phyloP scores from a whole-genome alignment of 2,797 vertebrate species.

The Cirrhinus molitorella region DNA sequence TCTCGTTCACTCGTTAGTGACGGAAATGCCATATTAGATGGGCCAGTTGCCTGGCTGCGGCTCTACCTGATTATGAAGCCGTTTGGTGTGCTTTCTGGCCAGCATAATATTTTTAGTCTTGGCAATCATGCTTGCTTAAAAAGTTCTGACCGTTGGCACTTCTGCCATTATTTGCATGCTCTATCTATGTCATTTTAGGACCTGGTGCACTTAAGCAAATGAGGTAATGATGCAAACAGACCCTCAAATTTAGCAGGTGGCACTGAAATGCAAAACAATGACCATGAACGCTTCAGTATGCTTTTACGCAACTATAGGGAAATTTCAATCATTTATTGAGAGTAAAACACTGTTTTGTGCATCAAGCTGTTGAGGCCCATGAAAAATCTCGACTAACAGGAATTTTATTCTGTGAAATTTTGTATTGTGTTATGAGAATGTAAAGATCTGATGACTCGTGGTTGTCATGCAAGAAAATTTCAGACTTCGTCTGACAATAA shows the following conservation, averaged over 20 bases:
- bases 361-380: background rate
- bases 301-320: background rate
- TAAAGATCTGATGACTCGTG: background rate
- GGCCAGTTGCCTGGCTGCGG: conserved; percentile 43
- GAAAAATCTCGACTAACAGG: background rate
- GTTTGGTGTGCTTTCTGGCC: background rate
- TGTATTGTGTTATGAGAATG: background rate
- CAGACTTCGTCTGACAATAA: background rate
- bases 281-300: background rate
- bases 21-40: conserved; percentile 46
- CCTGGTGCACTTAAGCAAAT: background rate
- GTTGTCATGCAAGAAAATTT: background rate
- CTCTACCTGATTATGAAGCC: conserved; percentile 18
- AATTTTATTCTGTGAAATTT: background rate
- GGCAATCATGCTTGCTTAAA: background rate
- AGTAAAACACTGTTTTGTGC: background rate
- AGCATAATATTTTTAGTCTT: background rate
- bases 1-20: conserved; percentile 47
- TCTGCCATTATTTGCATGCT: background rate
- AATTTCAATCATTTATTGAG: background rate
- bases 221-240: background rate
- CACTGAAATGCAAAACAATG: background rate
- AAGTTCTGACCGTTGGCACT: background rate
- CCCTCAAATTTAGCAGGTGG: background rate
- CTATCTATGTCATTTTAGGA: background rate